phyloP scores from a whole-genome alignment of 2,113 vertebrate genomes.

The Gallinago jamesoni region DNA sequence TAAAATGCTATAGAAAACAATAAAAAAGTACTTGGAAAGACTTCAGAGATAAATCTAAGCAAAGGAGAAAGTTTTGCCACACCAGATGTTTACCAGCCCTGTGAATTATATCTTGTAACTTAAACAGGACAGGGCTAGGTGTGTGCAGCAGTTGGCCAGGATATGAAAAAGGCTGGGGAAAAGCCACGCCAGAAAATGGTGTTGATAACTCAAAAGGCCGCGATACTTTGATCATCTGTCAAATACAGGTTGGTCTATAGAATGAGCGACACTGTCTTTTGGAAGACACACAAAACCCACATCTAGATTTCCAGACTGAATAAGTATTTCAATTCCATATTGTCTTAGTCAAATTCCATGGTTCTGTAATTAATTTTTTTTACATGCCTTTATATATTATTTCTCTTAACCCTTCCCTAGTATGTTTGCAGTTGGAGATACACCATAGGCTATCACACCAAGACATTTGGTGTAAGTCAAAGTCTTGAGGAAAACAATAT shows the following conservation, averaged over 20 bases:
- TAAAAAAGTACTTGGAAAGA: neutral
- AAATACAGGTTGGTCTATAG: neutral
- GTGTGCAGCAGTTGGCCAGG: neutral
- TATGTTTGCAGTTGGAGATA: neutral
- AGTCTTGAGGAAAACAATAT: neutral
- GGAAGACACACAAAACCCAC: neutral
- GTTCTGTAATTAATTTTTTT: neutral
- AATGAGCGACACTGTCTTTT: neutral
- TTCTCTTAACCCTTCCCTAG: neutral
- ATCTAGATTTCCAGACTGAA: neutral
- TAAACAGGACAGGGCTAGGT: neutral
- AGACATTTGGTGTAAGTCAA: neutral
- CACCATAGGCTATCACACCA: accelerated
- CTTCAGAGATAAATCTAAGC: neutral
- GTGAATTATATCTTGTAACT: neutral
- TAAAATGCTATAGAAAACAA: neutral
- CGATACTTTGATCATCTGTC: accelerated
- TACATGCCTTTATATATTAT: neutral
- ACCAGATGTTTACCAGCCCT: neutral
- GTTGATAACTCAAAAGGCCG: neutral
- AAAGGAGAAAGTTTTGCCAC: neutral
- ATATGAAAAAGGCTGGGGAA: neutral
- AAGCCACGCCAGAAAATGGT: neutral
- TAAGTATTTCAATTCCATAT: neutral
- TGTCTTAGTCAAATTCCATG: neutral